Percentiles rank a stretch among this genome's conserved stretches.
phyloP scores from a whole-genome alignment of 2,113 vertebrate genomes.

The Macrotus californicus region DNA sequence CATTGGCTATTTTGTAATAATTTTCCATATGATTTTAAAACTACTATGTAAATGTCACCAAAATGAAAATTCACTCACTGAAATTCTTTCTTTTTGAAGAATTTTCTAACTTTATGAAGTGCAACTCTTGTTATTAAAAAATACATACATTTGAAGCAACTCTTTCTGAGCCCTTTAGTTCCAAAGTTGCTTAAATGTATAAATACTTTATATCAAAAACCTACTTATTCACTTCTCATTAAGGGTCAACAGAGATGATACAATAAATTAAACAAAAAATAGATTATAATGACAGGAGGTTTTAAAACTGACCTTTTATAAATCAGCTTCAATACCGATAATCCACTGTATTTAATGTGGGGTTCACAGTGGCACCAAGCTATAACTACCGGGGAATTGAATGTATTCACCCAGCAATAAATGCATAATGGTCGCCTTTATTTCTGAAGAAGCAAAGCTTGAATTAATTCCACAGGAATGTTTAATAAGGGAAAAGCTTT shows the following conservation, averaged over 20 bases:
- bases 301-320: background rate
- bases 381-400: background rate
- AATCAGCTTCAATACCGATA: background rate
- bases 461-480: conserved; percentile 28
- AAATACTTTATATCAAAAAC: background rate
- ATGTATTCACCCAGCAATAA: background rate
- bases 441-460: conserved; percentile 26
- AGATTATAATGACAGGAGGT: background rate
- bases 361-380: background rate
- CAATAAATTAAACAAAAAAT: background rate
- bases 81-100: background rate
- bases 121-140: background rate
- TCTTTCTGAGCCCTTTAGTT: background rate
- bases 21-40: conserved; percentile 21
- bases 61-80: background rate
- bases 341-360: background rate
- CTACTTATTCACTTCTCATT: conserved; percentile 13
- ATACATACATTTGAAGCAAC: background rate
- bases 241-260: background rate
- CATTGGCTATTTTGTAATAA: background rate
- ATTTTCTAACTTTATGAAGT: background rate
- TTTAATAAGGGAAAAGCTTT: background rate
- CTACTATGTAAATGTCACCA: background rate
- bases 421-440: conserved; percentile 27
- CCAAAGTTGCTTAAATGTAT: background rate